Percentiles rank a stretch among this genome's conserved stretches.
Evolutionary conservation across 2,113 vertebrate species (phyloP).

Genomic region (Fukomys damarensis): DNA sequence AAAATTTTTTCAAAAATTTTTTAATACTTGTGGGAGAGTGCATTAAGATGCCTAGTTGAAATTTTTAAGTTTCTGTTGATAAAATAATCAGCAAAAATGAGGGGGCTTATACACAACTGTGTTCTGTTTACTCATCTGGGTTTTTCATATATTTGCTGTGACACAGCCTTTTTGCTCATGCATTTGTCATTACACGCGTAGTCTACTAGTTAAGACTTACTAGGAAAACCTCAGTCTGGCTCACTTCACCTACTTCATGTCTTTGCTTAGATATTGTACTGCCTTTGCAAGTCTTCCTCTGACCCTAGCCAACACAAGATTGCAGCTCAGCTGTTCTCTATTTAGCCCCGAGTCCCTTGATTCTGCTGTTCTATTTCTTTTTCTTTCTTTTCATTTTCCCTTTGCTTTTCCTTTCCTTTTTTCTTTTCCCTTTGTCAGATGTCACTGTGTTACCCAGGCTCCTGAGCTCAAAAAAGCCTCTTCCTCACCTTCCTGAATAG

Average conservation of each 20-base stretch:
- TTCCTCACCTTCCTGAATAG: background rate
- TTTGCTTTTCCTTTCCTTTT: background rate
- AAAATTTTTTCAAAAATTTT: background rate
- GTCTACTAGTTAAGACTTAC: background rate
- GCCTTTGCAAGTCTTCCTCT: background rate
- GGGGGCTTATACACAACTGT: background rate
- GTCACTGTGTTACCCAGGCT: background rate
- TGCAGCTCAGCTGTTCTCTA: background rate
- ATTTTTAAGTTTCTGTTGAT: background rate
- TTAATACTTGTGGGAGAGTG: background rate
- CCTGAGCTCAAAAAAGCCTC: background rate
- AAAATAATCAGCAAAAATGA: background rate
- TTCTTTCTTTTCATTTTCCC: background rate
- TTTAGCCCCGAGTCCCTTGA: background rate
- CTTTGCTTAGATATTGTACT: background rate
- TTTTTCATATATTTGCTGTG: background rate
- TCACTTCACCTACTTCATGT: background rate
- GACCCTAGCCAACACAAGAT: background rate
- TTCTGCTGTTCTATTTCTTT: background rate
- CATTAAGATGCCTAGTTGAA: background rate
- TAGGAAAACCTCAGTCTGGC: background rate
- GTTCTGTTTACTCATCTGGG: background rate
- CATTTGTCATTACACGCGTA: background rate
- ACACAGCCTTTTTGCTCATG: background rate
- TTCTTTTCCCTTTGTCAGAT: background rate